A percentile compares a stretch with the other conserved stretches of the same genome.
These are phyloP conservation scores for Spisula solida DNA, from an alignment of 2,888 invertebrate species.

Conservation along the genomic window DNA sequence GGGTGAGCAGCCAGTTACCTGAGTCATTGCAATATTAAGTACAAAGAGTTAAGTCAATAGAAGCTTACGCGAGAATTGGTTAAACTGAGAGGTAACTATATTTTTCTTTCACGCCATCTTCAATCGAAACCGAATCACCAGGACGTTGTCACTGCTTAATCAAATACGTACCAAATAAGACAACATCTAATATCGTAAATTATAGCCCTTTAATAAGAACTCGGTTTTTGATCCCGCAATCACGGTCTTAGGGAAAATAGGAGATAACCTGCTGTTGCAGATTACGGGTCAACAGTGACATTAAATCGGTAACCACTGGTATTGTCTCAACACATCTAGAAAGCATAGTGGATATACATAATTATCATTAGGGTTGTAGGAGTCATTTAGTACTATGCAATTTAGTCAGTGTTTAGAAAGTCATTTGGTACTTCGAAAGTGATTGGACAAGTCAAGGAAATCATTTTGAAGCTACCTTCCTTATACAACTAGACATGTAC, in stretches of 20 bases:
- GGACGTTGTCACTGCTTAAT: neutral
- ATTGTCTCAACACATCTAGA: neutral
- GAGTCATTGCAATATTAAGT: too few species aligned
- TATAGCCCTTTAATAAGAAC: slow-evolving; percentile 2
- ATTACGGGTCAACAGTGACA: neutral
- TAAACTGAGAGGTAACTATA: too few species aligned
- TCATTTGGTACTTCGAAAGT: too few species aligned
- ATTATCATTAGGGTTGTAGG: too few species aligned
- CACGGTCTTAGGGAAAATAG: neutral
- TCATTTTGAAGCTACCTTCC: too few species aligned
- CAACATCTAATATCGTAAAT: neutral
- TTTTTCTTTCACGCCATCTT: neutral
- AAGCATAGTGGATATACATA: neutral
- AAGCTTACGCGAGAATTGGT: too few species aligned
- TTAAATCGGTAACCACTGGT: neutral
- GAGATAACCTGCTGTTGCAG: neutral
- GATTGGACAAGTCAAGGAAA: too few species aligned
- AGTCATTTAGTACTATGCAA: too few species aligned
- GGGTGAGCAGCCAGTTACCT: too few species aligned
- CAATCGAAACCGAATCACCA: neutral
- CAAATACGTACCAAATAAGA: neutral
- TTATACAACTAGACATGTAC: too few species aligned
- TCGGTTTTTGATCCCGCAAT: neutral
- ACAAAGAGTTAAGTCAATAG: too few species aligned
- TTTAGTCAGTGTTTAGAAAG: too few species aligned